Evolutionary conservation across 2,888 invertebrate genomes (phyloP).

Genomic region (Cantharis nigra): DNA sequence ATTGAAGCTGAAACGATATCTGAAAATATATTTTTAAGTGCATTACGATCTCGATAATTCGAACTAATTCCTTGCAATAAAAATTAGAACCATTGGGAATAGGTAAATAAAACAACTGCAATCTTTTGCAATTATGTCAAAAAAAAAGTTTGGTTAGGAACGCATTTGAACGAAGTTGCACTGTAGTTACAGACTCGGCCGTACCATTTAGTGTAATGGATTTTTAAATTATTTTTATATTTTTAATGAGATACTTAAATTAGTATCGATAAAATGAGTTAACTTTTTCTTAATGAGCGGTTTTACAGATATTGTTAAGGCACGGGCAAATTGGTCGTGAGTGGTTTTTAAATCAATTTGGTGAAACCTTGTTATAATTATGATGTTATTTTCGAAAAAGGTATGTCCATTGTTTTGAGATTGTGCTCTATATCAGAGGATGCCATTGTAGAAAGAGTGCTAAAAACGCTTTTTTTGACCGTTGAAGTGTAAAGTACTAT

Average conservation of each 20-base stretch:
- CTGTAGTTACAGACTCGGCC: neutral
- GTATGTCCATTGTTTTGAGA: neutral
- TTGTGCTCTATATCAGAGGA: neutral
- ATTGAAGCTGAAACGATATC: constrained; percentile 6
- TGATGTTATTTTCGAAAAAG: neutral
- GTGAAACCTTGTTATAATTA: neutral
- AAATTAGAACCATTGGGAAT: neutral
- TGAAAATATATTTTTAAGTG: neutral
- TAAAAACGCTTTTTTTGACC: neutral
- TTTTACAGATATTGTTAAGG: neutral
- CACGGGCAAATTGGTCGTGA: neutral
- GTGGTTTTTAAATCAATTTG: neutral
- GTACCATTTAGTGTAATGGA: neutral
- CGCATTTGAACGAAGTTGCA: neutral
- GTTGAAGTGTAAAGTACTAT: neutral
- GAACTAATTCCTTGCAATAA: neutral
- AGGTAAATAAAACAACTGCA: neutral
- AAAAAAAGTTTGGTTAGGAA: neutral
- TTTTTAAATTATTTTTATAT: neutral
- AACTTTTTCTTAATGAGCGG: neutral
- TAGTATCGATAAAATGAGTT: neutral
- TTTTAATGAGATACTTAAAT: neutral
- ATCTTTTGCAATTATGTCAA: neutral
- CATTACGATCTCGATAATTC: neutral
- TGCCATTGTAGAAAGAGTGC: neutral